Base-by-base conservation (phyloP, 2,888 invertebrate genomes). In the Plusia festucae region DNA sequence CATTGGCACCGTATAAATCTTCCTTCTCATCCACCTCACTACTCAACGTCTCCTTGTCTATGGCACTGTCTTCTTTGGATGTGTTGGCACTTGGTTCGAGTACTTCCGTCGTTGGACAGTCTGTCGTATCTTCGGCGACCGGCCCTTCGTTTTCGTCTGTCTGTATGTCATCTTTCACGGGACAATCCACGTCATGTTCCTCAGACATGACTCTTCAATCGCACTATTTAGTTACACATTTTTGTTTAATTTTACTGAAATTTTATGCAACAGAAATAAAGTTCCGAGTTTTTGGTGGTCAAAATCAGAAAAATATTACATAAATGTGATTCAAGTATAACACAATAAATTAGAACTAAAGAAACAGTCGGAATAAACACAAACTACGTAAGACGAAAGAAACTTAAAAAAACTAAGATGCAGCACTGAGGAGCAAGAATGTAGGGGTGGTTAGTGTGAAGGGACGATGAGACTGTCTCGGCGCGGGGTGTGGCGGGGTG, bases 151-250 rank as follows among this genome's bases (percentile, higher is more conserved):
- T 69, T 57, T 83, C 82, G 55, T 84, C 81, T 60, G 79, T 78
- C 59, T 85, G 81, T 67, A 82, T 76, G 18, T 84, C 85, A 40
- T 85, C 83, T 73, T 85, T 87, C 75, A 85, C 83, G 67, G 81
- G 78, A 85, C 85, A 86, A 73, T 88, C 85, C 63, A 76, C 85
- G 87, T 87, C 92, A 92, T 92, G 87, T 78, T 90, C 86, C 73
- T 90, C 90, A 89, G 93, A 94, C 94, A 94, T 94, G 91, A 88
- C 94, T 93, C 73, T 57, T 44, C 70, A 49, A 59, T 62, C 61
- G 51, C 68, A 65, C 61, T 65, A 60, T 73, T 81, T 75, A 82
- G 57, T 75, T 71, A 77, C 68, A 69, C 85, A 85, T 82, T 63
- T 58, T 68, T 53, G 49, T 53, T 61, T 59, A 9, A 40, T 34